phyloP scores from a whole-genome alignment of 2,888 invertebrate species.

The Tyria jacobaeae region DNA sequence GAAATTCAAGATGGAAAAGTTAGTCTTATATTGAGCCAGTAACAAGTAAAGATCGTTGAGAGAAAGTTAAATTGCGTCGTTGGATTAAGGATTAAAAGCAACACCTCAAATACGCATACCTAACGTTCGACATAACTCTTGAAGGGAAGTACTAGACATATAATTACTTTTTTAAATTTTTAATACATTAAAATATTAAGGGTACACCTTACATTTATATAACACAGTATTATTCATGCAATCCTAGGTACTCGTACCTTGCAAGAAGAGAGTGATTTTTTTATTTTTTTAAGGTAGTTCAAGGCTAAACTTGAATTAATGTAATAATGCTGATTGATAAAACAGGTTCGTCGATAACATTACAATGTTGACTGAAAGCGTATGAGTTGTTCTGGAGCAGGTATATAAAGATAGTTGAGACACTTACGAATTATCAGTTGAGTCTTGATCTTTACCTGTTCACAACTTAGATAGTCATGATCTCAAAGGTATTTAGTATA shows the following conservation, averaged over 20 bases:
- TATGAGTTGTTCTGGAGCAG: not conserved
- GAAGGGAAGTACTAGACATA: too few species aligned
- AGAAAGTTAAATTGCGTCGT: too few species aligned
- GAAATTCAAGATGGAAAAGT: too few species aligned
- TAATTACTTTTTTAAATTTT: too few species aligned
- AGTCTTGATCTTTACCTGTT: not conserved
- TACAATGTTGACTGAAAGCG: not conserved
- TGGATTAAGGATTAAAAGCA: too few species aligned
- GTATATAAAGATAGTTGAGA: constrained; percentile 2
- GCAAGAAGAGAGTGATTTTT: not conserved
- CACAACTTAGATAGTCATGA: constrained; percentile 3
- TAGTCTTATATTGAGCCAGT: too few species aligned
- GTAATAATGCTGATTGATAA: not conserved
- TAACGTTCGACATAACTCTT: too few species aligned
- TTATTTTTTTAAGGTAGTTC: not conserved
- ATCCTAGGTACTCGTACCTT: not conserved
- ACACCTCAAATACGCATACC: too few species aligned
- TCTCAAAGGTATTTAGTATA: not conserved
- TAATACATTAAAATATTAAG: too few species aligned
- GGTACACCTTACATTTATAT: too few species aligned
- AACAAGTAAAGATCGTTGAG: too few species aligned
- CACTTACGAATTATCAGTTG: not conserved
- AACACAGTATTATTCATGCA: too few species aligned
- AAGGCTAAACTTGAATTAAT: not conserved
- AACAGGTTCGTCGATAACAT: not conserved